phyloP scores from a whole-genome alignment of 2,113 vertebrate species.

The Indri indri region DNA sequence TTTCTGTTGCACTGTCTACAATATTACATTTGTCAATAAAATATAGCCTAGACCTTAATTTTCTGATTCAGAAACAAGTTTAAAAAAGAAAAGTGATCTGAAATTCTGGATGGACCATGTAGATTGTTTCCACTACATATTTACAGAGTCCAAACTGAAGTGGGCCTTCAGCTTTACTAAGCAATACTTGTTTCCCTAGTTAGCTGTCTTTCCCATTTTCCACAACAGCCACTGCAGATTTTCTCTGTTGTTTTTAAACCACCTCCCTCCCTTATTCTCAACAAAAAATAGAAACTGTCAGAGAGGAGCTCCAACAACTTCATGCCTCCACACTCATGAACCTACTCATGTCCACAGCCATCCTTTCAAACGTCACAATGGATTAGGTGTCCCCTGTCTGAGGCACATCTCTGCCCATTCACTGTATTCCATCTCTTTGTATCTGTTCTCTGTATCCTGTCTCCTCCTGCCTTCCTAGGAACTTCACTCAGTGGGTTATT shows the following conservation, averaged over 20 bases:
- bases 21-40: slow-evolving; percentile 21
- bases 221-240: background rate
- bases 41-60: slow-evolving; percentile 20
- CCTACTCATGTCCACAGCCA: background rate
- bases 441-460: background rate
- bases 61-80: slow-evolving; percentile 15
- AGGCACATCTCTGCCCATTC: background rate
- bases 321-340: background rate
- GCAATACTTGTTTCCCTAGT: background rate
- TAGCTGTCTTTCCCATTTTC: background rate
- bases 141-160: background rate
- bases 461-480: background rate
- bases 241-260: slow-evolving; percentile 9
- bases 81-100: background rate
- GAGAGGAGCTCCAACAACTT: background rate
- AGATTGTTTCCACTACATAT: background rate
- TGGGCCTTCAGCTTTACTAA: background rate
- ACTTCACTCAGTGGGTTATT: background rate
- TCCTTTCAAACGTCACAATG: background rate
- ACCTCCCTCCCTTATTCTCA: background rate
- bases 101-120: background rate
- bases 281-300: background rate
- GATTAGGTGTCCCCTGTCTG: background rate
- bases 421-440: background rate
- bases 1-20: background rate